Conservation (phyloP, 2,797 vertebrate genomes). For the Hemitrygon akajei region DNA sequence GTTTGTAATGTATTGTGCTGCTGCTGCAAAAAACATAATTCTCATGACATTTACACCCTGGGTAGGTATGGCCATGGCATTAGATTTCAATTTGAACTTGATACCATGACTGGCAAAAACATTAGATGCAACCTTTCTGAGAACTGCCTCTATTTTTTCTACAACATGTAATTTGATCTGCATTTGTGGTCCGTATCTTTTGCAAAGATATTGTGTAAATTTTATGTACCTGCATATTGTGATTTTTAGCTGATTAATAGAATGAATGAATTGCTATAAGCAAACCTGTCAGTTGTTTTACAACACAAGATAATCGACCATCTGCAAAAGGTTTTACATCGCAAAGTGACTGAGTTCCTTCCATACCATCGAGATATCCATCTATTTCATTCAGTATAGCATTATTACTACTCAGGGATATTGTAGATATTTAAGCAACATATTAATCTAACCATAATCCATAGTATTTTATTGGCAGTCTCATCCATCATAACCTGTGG, state of each 20-base stretch:
- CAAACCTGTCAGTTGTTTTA: too few relatives aligned
- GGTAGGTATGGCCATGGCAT: too few relatives aligned
- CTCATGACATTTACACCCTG: too few relatives aligned
- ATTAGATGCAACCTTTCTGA: not conserved
- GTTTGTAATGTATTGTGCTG: too few relatives aligned
- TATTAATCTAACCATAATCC: conserved; percentile 34
- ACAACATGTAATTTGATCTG: not conserved
- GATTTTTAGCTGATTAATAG: too few relatives aligned
- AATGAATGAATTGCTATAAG: too few relatives aligned
- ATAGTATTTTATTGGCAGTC: conserved; percentile 8
- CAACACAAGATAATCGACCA: too few relatives aligned
- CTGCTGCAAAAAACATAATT: too few relatives aligned
- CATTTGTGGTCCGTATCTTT: not conserved
- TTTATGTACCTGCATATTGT: not conserved
- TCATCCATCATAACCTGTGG: not conserved
- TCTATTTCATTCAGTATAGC: not conserved
- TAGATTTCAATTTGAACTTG: too few relatives aligned
- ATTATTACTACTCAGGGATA: not conserved
- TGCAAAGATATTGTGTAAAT: not conserved
- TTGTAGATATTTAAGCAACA: conserved; percentile 32
- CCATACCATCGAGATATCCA: not conserved
- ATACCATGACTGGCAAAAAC: not conserved
- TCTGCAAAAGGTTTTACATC: too few relatives aligned
- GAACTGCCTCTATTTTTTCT: not conserved
- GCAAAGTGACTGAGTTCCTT: not conserved